Evolutionary conservation across 2,888 invertebrate species (phyloP).

Genomic region (Diadromus collaris): DNA sequence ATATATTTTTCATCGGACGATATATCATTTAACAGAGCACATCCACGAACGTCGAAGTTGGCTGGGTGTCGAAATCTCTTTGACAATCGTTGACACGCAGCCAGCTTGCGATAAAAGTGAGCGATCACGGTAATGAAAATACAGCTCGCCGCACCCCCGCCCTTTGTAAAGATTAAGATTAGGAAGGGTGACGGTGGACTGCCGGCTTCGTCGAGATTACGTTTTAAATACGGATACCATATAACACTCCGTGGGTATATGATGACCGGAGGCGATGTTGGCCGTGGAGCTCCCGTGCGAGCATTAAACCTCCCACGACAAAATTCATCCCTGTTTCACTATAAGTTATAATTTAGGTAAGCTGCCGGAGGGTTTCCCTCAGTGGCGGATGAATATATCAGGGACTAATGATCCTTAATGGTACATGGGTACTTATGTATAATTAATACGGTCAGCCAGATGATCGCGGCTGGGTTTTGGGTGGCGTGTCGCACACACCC

Average conservation of each 20-base stretch:
- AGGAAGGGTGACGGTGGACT: slow-evolving; percentile 36
- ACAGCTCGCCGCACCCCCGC: slow-evolving; percentile 30
- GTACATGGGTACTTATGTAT: slow-evolving; percentile 18
- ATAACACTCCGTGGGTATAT: slow-evolving; percentile 17
- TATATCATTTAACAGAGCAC: not conserved
- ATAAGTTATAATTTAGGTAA: slow-evolving; percentile 20
- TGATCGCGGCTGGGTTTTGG: slow-evolving; percentile 3
- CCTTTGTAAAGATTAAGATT: slow-evolving; percentile 46
- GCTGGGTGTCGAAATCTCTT: slow-evolving; percentile 7
- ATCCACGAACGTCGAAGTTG: not conserved
- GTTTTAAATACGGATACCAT: slow-evolving; percentile 44
- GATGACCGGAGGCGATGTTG: not conserved
- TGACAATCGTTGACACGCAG: slow-evolving; percentile 8
- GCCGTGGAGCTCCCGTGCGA: not conserved
- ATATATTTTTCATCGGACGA: not conserved
- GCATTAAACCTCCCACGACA: slow-evolving; percentile 44
- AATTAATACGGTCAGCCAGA: slow-evolving; percentile 35
- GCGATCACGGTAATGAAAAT: slow-evolving; percentile 43
- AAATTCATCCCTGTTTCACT: slow-evolving; percentile 22
- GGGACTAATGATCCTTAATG: slow-evolving; percentile 48
- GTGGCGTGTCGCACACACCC: slow-evolving; percentile 19
- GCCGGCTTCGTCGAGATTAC: slow-evolving; percentile 29
- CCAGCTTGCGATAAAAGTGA: slow-evolving; percentile 26
- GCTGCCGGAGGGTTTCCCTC: slow-evolving; percentile 34
- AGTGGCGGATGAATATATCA: slow-evolving; percentile 33